Evolutionary conservation across 2,888 invertebrate genomes (phyloP).

Genomic region (Caradrina kadenii): DNA sequence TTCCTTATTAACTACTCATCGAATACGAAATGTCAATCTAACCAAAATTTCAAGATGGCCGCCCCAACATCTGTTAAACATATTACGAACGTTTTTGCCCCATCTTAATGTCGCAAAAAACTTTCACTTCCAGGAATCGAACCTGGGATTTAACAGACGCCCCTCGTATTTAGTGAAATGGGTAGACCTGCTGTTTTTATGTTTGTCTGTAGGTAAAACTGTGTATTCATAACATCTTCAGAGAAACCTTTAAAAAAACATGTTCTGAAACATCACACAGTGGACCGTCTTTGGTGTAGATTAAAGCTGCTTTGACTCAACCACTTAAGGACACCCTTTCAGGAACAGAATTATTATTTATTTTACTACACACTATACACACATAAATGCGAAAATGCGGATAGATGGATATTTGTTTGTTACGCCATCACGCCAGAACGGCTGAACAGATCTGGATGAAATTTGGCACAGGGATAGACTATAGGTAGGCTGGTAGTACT

Average conservation of each 20-base stretch:
- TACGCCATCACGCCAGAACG: too few relatives aligned
- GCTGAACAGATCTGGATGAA: too few relatives aligned
- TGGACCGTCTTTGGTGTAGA: background rate
- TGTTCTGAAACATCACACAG: background rate
- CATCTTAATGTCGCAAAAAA: slow-evolving; percentile 66
- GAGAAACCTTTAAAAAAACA: too few relatives aligned
- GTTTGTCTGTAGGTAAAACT: background rate
- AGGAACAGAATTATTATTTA: too few relatives aligned
- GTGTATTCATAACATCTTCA: background rate
- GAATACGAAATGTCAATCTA: slow-evolving; percentile 54
- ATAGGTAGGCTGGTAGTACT: too few relatives aligned
- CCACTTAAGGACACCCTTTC: too few relatives aligned
- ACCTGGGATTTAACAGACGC: slow-evolving; percentile 56
- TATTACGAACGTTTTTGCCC: slow-evolving; percentile 57
- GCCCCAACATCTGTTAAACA: slow-evolving; percentile 58
- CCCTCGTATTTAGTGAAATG: slow-evolving; percentile 23
- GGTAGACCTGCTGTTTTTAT: slow-evolving; percentile 28
- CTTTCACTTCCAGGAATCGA: slow-evolving; percentile 78
- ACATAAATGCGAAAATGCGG: too few relatives aligned
- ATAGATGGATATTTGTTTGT: too few relatives aligned
- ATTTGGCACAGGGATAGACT: too few relatives aligned
- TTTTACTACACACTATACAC: too few relatives aligned
- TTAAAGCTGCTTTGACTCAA: too few relatives aligned
- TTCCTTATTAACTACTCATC: slow-evolving; percentile 17
- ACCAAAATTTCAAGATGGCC: slow-evolving; percentile 50